Conservation (phyloP, 2,113 vertebrate species). For the Cheilinus undulatus region DNA sequence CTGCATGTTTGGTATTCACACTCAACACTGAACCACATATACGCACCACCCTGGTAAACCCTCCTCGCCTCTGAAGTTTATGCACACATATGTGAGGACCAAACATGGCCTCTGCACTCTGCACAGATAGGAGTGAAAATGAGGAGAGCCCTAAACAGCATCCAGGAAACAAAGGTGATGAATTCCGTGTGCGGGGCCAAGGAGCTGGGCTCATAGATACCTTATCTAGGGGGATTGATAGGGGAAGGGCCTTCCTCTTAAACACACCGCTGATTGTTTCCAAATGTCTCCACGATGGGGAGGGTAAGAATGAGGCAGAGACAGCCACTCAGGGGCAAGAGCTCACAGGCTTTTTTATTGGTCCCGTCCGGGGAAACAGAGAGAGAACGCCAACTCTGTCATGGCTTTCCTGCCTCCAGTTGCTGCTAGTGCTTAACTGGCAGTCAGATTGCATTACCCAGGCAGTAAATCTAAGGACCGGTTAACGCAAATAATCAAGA, state of each 20-base stretch:
- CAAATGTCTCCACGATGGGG: constrained; percentile 89
- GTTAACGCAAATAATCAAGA: constrained; percentile 81
- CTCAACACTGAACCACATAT: constrained; percentile 6
- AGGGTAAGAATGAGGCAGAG: constrained; percentile 70
- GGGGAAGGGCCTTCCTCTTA: constrained; percentile 83
- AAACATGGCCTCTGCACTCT: constrained; percentile 58
- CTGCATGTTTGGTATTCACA: not conserved
- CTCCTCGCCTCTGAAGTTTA: not conserved
- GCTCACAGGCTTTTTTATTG: constrained; percentile 81
- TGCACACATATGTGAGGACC: constrained; percentile 23
- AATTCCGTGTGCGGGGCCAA: constrained; percentile 90
- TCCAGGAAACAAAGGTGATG: constrained; percentile 95
- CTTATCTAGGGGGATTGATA: constrained; percentile 89
- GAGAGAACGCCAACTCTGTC: constrained; percentile 75
- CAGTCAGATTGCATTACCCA: constrained; percentile 80
- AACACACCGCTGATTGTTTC: constrained; percentile 96
- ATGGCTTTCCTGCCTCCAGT: constrained; percentile 79
- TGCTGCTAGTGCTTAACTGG: constrained; percentile 82
- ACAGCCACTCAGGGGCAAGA: constrained; percentile 53
- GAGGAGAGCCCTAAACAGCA: constrained; percentile 85
- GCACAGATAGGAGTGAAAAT: constrained; percentile 78
- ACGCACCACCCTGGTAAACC: not conserved
- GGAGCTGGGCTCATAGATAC: constrained; percentile 87
- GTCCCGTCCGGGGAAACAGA: constrained; percentile 78
- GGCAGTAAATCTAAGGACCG: constrained; percentile 81